These are phyloP conservation scores for Chromis chromis DNA, from an alignment of 2,797 vertebrate species.

Conservation along the genomic window DNA sequence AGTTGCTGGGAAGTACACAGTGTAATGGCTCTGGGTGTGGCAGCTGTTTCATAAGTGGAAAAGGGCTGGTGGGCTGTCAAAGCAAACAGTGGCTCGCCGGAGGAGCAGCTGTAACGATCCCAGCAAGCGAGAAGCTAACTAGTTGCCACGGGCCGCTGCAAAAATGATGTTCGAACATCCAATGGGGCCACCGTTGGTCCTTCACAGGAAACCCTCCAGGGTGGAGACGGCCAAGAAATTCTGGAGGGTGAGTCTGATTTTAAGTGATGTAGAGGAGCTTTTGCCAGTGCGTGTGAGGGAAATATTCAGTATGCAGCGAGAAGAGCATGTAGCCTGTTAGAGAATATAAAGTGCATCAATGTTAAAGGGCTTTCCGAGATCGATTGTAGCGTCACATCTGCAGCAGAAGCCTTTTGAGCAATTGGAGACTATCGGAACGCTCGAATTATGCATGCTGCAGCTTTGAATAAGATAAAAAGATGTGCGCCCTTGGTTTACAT, in stretches of 20 bases:
- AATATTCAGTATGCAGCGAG: slow-evolving; percentile 19
- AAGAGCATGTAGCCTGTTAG: slow-evolving; percentile 23
- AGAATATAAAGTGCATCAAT: slow-evolving; percentile 35
- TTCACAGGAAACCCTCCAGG: slow-evolving; percentile 85
- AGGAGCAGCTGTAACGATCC: slow-evolving; percentile 18
- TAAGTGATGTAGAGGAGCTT: slow-evolving; percentile 12
- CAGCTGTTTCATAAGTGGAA: slow-evolving; percentile 60
- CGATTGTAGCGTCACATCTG: slow-evolving; percentile 1
- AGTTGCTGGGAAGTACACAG: slow-evolving; percentile 66
- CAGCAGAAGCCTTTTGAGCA: background rate
- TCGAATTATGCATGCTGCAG: background rate
- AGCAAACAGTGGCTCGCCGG: slow-evolving; percentile 34
- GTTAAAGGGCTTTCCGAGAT: slow-evolving; percentile 27
- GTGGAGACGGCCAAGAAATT: slow-evolving; percentile 89
- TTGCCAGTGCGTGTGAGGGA: background rate
- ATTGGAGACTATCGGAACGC: background rate
- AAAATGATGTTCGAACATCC: slow-evolving; percentile 79
- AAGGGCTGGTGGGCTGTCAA: slow-evolving; percentile 33
- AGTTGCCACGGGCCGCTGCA: slow-evolving; percentile 20
- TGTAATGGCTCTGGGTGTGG: slow-evolving; percentile 78
- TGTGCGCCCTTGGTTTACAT: background rate
- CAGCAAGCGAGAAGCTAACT: slow-evolving; percentile 10
- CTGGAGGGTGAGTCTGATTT: slow-evolving; percentile 89
- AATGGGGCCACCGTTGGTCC: slow-evolving; percentile 68
- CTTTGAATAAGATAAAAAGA: slow-evolving; percentile 6